Evolutionary conservation across 64 coral and sea anemone species (phyloP).

Genomic region (Montipora foliosa): DNA sequence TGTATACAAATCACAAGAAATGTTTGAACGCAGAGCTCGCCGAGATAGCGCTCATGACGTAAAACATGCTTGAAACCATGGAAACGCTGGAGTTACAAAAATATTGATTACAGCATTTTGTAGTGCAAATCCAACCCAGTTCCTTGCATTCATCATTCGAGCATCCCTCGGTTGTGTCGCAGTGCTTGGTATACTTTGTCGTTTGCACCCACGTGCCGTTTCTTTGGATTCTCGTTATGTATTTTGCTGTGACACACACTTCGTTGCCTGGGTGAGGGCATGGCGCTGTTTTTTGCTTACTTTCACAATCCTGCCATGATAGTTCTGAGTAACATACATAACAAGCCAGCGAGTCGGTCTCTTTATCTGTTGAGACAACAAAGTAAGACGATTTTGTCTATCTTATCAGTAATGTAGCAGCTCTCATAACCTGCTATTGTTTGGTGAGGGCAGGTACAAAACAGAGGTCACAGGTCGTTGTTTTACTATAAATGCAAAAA

Average conservation of each 20-base stretch:
- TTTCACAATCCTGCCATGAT: constrained; percentile 20
- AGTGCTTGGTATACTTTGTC: not conserved
- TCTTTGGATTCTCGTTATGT: not conserved
- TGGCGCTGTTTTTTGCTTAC: not conserved
- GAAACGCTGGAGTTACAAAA: not conserved
- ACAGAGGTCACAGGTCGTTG: too few species aligned
- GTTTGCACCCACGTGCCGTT: not conserved
- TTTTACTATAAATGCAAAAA: too few species aligned
- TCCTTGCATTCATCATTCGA: not conserved
- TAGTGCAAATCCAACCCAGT: not conserved
- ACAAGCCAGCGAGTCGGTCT: not conserved
- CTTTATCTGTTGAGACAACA: not conserved
- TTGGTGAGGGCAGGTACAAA: too few species aligned
- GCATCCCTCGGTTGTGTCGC: not conserved
- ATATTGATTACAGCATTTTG: constrained; percentile 4
- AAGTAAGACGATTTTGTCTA: not conserved
- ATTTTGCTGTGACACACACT: not conserved
- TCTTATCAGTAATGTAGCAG: too few species aligned
- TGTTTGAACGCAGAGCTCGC: not conserved
- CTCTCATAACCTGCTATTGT: too few species aligned
- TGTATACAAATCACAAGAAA: not conserved
- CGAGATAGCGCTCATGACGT: not conserved
- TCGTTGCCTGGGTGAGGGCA: not conserved
- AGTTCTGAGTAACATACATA: not conserved
- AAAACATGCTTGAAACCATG: not conserved